Evolutionary conservation across 2,797 vertebrate species (phyloP), one percentile per base, ranked within the genome.

Genomic region (Monodelphis domestica): DNA sequence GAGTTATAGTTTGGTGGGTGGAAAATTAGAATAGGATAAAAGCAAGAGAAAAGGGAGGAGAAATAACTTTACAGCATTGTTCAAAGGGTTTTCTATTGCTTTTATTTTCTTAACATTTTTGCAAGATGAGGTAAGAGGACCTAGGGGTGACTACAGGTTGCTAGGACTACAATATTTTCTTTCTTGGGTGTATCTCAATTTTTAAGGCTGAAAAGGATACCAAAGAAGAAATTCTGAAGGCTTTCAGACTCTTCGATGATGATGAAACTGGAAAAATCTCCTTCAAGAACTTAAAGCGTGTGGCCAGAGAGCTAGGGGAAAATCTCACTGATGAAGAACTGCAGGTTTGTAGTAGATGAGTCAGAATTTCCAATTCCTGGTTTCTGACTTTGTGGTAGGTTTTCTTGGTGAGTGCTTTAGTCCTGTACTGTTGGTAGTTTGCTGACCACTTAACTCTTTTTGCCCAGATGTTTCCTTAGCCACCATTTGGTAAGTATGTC

Each of bases 191-290:
- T 95, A 63, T 88, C 93, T 88, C 88, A 17, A 95, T 96, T 94
- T 54, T 94, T 29, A 78, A 99, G 99, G 99, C 99, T 53, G 99
- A 99, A 96, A 99, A 99, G 95, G 99, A 99, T 97, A 99, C 99
- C 63, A 99, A 99, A 97, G 99, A 99, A 97, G 99, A 99, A 98
- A 99, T 99, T 93, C 98, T 99, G 93, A 99, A 99, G 98, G 99
- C 99, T 10, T 99, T 99, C 98, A 99, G 98, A 56, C 98, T 99
- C 92, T 99, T 99, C 10, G 99, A 99, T 51, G 99, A 99, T 0
- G 99, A 99, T 17, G 99, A 99, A 97, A 99, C 99, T 0, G 99
- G 99, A n/a, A 99, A 98, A 98, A 99, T 99, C 97, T 99, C 99
- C 0, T 99, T 99, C 97, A 99, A 98, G 96, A 99, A 99, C 97